Evolutionary conservation across 2,888 invertebrate species (phyloP), one percentile per base, ranked within the genome.

Genomic region (Tiliacea aurago): DNA sequence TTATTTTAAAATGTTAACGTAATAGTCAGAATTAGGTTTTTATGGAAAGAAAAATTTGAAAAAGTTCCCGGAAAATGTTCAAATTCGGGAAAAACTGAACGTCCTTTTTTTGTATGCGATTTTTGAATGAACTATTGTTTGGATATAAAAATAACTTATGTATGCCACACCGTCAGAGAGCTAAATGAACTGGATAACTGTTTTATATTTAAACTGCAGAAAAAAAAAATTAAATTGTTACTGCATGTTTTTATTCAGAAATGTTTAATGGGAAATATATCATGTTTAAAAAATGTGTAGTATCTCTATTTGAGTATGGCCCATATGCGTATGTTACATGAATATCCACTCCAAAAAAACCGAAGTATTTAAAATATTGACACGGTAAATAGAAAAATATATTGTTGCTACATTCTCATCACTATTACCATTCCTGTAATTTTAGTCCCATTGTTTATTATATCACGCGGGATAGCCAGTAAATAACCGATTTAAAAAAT

Each of bases 221-320:
- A 68, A 43, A 65, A 61, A 59, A 18, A 55, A 61, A 45, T 58
- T 33, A 51, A 45, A 62, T 58, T 33, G 37, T 41, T 47, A 7
- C 41, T 41, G 28, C 20, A 47, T 47, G 41, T 45, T 41, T 23
- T 41, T 47, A 18, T 49, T n/a, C 37, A 20, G 18, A 23, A 51
- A 51, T 23, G 10, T 59, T 71, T 45, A n/a, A 72, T 72, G 28
- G 11, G 53, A 71, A 61, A 20, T 45, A 4, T 33, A 2, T 1
- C 37, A 2, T 3, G 15, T n/a, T 41, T n/a, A 47, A 55, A 73
- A 33, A 61, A 33, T 4, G 18, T 33, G 33, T n/a, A n/a, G 10
- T 15, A 43, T 41, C 41, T 58, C 4, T 61, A 73, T 73, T 73
- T 73, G 55, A 53, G 9, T 43, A 41, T 37, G 28, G 53, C 41